Conservation (phyloP, 2,113 vertebrate species). For the Thermophis baileyi region DNA sequence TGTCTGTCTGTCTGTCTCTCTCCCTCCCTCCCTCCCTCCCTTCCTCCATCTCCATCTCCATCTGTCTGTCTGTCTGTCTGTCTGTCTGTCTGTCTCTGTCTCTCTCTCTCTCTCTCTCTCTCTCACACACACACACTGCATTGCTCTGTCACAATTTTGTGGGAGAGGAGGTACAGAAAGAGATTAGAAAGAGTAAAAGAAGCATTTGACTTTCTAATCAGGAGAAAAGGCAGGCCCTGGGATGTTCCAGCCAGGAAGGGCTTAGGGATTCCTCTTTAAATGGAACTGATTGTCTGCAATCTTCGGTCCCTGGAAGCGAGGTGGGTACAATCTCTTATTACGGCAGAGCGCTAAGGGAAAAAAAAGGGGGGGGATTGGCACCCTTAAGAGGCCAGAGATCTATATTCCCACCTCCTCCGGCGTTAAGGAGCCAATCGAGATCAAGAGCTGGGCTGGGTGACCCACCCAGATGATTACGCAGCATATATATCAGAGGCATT, state of each 20-base stretch:
- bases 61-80: too few species aligned
- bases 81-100: too few species aligned
- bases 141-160: not conserved
- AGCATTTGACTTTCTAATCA: not conserved
- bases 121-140: not conserved
- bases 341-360: not conserved
- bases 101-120: too few species aligned
- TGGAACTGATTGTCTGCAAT: not conserved
- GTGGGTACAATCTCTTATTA: not conserved
- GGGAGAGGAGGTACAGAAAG: accelerated
- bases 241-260: not conserved
- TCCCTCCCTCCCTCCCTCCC: too few species aligned
- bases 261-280: not conserved
- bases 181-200: not conserved
- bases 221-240: constrained; percentile 6
- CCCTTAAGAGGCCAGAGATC: not conserved
- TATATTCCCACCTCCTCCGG: not conserved
- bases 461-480: not conserved
- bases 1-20: too few species aligned
- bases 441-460: not conserved
- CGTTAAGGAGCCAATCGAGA: not conserved
- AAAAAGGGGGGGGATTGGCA: not conserved
- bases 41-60: too few species aligned
- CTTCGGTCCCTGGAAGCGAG: not conserved
- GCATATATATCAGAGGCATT: not conserved